Conservation (phyloP, 2,888 invertebrate species). For the Anoplius nigerrimus region DNA sequence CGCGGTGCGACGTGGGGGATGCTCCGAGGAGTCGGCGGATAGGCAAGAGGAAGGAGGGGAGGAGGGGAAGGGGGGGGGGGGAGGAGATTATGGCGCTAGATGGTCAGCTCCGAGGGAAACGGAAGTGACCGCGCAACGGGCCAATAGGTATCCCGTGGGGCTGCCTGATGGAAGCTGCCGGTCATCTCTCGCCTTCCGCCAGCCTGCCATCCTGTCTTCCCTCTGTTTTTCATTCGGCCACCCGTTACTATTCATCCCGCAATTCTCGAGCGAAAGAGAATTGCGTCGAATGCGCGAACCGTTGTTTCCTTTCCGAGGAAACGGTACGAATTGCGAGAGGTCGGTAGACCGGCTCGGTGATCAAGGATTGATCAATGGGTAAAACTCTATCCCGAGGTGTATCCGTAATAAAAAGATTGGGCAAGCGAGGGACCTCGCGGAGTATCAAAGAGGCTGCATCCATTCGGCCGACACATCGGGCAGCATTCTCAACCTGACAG, state of each 20-base stretch:
- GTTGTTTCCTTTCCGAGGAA: no score
- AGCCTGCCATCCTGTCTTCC: neutral
- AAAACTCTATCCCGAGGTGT: no score
- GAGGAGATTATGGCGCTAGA: slow-evolving; percentile 60
- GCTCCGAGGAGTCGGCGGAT: slow-evolving; percentile 11
- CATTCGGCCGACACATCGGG: no score
- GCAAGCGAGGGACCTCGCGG: no score
- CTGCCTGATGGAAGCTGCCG: slow-evolving; percentile 59
- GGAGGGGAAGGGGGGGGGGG: slow-evolving; percentile 21
- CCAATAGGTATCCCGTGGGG: slow-evolving; percentile 58
- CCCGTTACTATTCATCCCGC: neutral
- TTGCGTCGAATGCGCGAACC: no score
- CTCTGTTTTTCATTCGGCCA: no score
- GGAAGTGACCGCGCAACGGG: slow-evolving; percentile 66
- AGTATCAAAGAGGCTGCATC: no score
- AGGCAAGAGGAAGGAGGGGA: slow-evolving; percentile 40
- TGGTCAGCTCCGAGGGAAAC: slow-evolving; percentile 65
- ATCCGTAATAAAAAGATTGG: no score
- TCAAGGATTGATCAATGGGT: no score
- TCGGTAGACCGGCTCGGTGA: no score
- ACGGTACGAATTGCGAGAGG: no score
- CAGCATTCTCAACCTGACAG: no score
- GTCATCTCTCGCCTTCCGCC: slow-evolving; percentile 10
- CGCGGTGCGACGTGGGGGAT: slow-evolving; percentile 32
- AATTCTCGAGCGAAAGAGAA: neutral